Conservation (phyloP, 2,113 vertebrate genomes). For the Oreamnos americanus region DNA sequence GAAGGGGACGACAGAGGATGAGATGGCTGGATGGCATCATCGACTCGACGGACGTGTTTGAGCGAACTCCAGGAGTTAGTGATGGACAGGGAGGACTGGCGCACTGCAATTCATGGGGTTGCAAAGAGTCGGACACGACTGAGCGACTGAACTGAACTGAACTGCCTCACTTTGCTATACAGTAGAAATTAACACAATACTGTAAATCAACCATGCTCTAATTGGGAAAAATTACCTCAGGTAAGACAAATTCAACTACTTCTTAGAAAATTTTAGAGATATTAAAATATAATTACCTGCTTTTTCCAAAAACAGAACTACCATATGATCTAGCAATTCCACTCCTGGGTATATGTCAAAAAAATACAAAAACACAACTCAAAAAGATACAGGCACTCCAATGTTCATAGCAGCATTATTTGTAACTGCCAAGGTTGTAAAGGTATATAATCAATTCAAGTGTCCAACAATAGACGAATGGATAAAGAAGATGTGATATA, state of each 20-base stretch:
- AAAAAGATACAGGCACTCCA: not conserved
- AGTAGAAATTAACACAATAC: not conserved
- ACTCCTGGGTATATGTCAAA: not conserved
- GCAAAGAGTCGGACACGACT: too few species aligned
- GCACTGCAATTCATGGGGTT: too few species aligned
- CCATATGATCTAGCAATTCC: not conserved
- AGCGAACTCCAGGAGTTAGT: too few species aligned
- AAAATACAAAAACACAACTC: not conserved
- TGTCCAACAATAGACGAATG: not conserved
- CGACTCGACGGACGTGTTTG: accelerated
- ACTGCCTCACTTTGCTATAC: not conserved
- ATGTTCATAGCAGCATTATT: not conserved
- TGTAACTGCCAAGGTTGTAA: not conserved
- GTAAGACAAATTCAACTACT: constrained; percentile 36
- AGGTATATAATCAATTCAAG: not conserved
- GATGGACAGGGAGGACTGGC: too few species aligned
- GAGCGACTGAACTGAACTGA: not conserved
- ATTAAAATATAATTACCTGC: constrained; percentile 68
- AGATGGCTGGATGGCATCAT: too few species aligned
- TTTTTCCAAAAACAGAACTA: constrained; percentile 50
- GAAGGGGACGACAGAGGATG: too few species aligned
- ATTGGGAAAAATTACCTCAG: not conserved
- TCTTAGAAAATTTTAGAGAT: constrained; percentile 37
- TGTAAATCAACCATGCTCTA: not conserved
- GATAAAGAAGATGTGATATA: not conserved